Percentiles rank a stretch among this genome's conserved stretches.
These are phyloP conservation scores for Anagyrus pseudococci DNA, from an alignment of 2,888 invertebrate genomes.

Conservation along the genomic window DNA sequence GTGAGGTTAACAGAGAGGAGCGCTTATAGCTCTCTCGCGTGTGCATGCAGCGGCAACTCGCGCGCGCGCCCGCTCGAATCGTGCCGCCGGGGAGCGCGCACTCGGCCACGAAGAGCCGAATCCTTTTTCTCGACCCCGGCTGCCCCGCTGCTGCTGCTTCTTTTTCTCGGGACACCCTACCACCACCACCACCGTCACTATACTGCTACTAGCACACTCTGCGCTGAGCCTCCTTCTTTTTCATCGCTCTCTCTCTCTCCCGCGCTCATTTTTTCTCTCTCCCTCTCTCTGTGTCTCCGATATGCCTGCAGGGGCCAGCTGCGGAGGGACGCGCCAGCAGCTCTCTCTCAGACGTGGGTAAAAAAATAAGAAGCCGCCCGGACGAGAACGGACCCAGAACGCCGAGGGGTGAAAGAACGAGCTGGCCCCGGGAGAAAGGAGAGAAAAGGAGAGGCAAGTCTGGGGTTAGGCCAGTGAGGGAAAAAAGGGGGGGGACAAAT, in stretches of 20 bases:
- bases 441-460: too few species aligned
- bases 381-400: slow-evolving; percentile 7
- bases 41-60: too few species aligned
- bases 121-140: slow-evolving; percentile 49
- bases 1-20: too few species aligned
- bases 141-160: too few species aligned
- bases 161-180: too few species aligned
- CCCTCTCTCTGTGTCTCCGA: neutral
- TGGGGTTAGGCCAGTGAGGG: too few species aligned
- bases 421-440: slow-evolving; percentile 8
- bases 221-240: neutral
- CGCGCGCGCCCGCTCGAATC: slow-evolving; percentile 42
- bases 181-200: too few species aligned
- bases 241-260: neutral
- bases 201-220: too few species aligned
- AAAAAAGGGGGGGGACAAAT: slow-evolving; percentile 51
- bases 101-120: slow-evolving; percentile 42
- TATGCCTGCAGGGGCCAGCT: slow-evolving; percentile 50
- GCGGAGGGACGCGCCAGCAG: slow-evolving; percentile 53
- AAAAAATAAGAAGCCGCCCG: slow-evolving; percentile 26
- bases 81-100: slow-evolving; percentile 51
- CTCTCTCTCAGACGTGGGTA: too few species aligned
- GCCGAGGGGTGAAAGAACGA: neutral
- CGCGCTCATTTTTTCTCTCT: neutral
- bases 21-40: too few species aligned